These are phyloP conservation scores for Natrix natrix DNA, from an alignment of 2,797 vertebrate genomes.

Conservation along the genomic window DNA sequence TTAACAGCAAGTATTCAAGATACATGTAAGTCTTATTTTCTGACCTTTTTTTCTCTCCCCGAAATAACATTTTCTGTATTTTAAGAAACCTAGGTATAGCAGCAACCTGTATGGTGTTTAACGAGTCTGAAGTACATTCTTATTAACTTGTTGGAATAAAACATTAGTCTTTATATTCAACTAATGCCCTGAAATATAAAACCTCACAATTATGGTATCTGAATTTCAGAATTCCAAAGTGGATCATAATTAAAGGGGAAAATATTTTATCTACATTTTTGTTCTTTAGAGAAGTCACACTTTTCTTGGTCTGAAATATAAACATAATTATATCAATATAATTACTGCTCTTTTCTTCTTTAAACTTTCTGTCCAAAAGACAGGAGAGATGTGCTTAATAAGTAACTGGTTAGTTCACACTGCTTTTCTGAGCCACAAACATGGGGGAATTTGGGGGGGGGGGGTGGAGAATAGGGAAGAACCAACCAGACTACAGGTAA, in stretches of 20 bases:
- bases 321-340: neutral
- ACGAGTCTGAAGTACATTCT: accelerated
- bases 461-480: neutral
- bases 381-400: neutral
- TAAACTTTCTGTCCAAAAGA: neutral
- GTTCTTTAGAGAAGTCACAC: neutral
- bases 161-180: neutral
- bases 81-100: neutral
- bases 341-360: neutral
- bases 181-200: neutral
- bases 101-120: neutral
- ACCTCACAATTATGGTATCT: neutral
- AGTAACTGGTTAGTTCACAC: neutral
- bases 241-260: neutral
- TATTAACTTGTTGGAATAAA: neutral
- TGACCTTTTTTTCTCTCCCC: accelerated
- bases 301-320: neutral
- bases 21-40: slow-evolving; percentile 84
- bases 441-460: neutral
- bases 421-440: neutral
- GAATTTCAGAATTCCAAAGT: neutral
- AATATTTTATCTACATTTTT: neutral
- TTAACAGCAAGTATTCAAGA: slow-evolving; percentile 96
- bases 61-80: neutral
- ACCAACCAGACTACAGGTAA: neutral